phyloP scores from a whole-genome alignment of 1,140 invertebrate species.

The Vollenhovia emeryi region DNA sequence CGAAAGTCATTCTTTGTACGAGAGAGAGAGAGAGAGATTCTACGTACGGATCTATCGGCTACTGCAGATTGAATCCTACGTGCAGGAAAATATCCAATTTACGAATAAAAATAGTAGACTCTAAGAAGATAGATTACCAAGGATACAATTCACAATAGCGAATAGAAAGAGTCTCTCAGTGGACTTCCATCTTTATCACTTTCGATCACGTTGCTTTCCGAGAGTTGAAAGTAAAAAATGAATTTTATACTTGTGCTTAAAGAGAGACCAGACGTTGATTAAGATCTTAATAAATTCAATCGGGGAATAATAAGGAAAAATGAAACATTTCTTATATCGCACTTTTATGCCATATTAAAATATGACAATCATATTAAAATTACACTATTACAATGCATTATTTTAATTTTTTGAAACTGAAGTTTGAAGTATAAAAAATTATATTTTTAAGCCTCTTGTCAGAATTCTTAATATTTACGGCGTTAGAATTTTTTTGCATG shows the following conservation, averaged over 20 bases:
- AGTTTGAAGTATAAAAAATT: no score
- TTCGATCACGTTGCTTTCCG: not conserved
- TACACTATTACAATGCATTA: no score
- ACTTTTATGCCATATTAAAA: not conserved
- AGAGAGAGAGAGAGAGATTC: not conserved
- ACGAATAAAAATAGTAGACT: constrained; percentile 1
- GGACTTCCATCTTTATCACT: not conserved
- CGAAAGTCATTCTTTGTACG: constrained; percentile 49
- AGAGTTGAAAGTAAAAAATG: not conserved
- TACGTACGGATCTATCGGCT: not conserved
- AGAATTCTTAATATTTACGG: no score
- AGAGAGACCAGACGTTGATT: not conserved
- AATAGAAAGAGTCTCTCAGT: not conserved
- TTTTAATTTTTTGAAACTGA: no score
- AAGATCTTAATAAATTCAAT: not conserved
- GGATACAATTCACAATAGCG: not conserved
- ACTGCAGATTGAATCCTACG: constrained; percentile 10
- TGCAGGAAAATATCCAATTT: constrained; percentile 37
- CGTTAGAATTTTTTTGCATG: no score
- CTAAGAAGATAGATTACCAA: constrained; percentile 22
- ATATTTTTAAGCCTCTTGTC: no score
- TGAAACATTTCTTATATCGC: not conserved
- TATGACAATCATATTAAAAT: no score
- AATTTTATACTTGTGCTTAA: not conserved
- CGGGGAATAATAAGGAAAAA: not conserved